Conservation (phyloP, 2,888 invertebrate species). For the Drosophila affinis region DNA sequence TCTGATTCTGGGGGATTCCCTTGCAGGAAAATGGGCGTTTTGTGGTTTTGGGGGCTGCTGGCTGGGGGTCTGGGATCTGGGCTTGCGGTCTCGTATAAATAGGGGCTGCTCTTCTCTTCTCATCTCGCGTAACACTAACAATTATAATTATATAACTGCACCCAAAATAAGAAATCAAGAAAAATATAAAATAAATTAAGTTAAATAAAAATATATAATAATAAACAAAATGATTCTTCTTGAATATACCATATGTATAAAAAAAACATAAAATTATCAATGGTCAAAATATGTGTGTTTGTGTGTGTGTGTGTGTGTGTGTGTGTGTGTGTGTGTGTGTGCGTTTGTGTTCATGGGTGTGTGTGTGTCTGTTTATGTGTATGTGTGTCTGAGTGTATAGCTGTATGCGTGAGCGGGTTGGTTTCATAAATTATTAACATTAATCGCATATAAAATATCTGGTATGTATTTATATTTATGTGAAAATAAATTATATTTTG, state of each 20-base stretch:
- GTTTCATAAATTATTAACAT: conserved; percentile 74
- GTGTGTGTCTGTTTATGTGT: conserved; percentile 10
- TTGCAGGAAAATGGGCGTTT: background rate
- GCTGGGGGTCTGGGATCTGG: background rate
- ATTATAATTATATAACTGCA: conserved; percentile 68
- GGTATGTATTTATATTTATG: conserved; percentile 46
- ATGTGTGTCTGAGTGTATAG: conserved; percentile 15
- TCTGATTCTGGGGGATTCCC: background rate
- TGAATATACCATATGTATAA: conserved; percentile 47
- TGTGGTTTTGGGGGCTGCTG: background rate
- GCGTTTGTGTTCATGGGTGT: background rate
- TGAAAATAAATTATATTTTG: conserved; percentile 68
- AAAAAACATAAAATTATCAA: conserved; percentile 66
- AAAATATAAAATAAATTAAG: conserved; percentile 57
- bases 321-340: conserved; percentile 2
- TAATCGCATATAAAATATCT: conserved; percentile 55
- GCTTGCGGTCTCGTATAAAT: conserved; percentile 27
- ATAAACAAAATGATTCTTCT: conserved; percentile 55
- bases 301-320: conserved; percentile 10
- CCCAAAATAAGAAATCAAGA: conserved; percentile 59
- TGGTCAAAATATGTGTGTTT: conserved; percentile 60
- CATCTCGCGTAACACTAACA: conserved; percentile 39
- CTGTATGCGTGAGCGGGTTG: conserved; percentile 29
- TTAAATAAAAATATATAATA: conserved; percentile 55
- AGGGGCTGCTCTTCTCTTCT: conserved; percentile 10